phyloP scores from a whole-genome alignment of 2,113 vertebrate genomes.

The Gymnobelideus leadbeateri region DNA sequence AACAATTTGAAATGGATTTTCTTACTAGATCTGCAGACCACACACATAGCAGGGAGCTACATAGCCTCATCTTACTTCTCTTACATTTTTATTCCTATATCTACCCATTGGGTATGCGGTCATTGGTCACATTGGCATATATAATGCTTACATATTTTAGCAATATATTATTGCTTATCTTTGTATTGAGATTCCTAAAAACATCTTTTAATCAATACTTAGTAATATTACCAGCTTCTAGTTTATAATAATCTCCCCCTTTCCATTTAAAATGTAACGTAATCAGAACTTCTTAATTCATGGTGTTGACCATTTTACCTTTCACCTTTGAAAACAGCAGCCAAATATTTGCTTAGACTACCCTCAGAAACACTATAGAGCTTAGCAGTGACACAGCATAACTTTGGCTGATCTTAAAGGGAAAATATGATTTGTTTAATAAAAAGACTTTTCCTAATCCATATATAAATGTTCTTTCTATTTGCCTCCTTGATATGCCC shows the following conservation, averaged over 20 bases:
- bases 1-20: not conserved
- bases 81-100: not conserved
- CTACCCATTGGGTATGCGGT: not conserved
- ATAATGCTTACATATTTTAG: not conserved
- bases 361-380: not conserved
- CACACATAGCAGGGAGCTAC: not conserved
- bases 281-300: not conserved
- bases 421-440: not conserved
- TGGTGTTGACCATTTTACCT: not conserved
- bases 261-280: not conserved
- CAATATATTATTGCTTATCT: not conserved
- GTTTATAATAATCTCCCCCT: not conserved
- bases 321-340: not conserved
- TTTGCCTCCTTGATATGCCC: not conserved
- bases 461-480: not conserved
- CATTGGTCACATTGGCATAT: not conserved
- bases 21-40: not conserved
- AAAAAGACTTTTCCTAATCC: not conserved
- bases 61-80: not conserved
- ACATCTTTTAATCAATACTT: not conserved
- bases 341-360: not conserved
- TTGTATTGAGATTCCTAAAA: not conserved
- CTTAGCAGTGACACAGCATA: not conserved
- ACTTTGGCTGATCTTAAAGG: too few species aligned
- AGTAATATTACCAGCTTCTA: not conserved